phyloP scores from a whole-genome alignment of 1,140 invertebrate species.

The Homarus americanus region DNA sequence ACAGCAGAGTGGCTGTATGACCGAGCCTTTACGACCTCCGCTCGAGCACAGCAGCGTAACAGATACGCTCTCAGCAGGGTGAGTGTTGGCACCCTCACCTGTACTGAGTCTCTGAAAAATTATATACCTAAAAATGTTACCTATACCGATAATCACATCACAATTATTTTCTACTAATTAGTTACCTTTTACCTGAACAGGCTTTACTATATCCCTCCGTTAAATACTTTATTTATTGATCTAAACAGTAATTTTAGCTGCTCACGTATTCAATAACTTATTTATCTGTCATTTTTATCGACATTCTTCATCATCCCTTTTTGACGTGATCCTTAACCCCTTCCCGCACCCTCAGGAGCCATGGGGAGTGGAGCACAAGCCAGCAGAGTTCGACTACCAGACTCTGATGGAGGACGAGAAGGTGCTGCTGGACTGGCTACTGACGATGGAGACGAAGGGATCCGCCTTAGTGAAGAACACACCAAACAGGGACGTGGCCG shows the following conservation, averaged over 20 bases:
- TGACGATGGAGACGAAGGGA: conserved; percentile 81
- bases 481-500: conserved; percentile 79
- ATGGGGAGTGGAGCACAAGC: conserved; percentile 80
- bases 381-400: conserved; percentile 81
- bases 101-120: background rate
- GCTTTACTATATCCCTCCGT: no score
- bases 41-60: conserved; percentile 75
- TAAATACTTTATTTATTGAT: background rate
- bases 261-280: no score
- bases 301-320: no score
- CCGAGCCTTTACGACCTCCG: conserved; percentile 81
- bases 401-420: conserved; percentile 79
- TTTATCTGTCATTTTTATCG: no score
- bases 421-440: conserved; percentile 81
- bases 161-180: no score
- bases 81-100: background rate
- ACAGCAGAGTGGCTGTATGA: conserved; percentile 81
- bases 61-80: conserved; percentile 33
- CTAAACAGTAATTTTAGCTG: background rate
- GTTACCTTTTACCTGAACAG: background rate
- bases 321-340: no score
- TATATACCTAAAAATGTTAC: background rate
- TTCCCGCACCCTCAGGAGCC: conserved; percentile 76
- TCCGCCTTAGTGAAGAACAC: conserved; percentile 82
- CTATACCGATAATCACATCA: no score